These are phyloP conservation scores for Cheilosia vulpina DNA, from an alignment of 2,888 invertebrate genomes.

Conservation along the genomic window DNA sequence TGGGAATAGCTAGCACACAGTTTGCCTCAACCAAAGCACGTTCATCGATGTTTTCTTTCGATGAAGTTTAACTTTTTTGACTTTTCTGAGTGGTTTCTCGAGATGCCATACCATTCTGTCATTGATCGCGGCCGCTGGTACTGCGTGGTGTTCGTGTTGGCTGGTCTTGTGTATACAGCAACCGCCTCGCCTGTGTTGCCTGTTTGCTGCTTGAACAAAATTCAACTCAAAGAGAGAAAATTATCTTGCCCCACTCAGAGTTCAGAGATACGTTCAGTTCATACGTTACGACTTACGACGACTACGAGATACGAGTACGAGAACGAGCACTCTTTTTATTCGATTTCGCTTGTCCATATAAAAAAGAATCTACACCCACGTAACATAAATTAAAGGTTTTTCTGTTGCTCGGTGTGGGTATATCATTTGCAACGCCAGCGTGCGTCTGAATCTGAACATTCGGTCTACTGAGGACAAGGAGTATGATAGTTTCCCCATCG, in stretches of 20 bases:
- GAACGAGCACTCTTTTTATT: constrained; percentile 14
- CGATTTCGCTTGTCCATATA: constrained; percentile 40
- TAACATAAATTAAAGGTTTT: constrained; percentile 72
- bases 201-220: background rate
- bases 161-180: background rate
- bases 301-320: too few relatives aligned
- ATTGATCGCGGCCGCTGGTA: constrained; percentile 16
- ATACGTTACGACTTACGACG: background rate
- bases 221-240: constrained; percentile 65
- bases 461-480: constrained; percentile 38
- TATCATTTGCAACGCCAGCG: constrained; percentile 68
- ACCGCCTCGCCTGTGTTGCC: background rate
- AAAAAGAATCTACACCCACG: constrained; percentile 72
- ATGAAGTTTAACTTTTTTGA: constrained; percentile 31
- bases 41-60: constrained; percentile 38
- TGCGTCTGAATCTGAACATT: constrained; percentile 45
- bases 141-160: background rate
- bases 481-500: constrained; percentile 55
- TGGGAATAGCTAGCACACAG: constrained; percentile 64
- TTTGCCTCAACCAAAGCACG: constrained; percentile 43
- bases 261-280: background rate
- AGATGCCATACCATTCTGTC: constrained; percentile 18
- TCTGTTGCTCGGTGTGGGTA: constrained; percentile 66
- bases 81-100: constrained; percentile 56
- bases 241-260: constrained; percentile 45